These are phyloP conservation scores for Anseranas semipalmata DNA, from an alignment of 2,113 vertebrate species.

Conservation along the genomic window DNA sequence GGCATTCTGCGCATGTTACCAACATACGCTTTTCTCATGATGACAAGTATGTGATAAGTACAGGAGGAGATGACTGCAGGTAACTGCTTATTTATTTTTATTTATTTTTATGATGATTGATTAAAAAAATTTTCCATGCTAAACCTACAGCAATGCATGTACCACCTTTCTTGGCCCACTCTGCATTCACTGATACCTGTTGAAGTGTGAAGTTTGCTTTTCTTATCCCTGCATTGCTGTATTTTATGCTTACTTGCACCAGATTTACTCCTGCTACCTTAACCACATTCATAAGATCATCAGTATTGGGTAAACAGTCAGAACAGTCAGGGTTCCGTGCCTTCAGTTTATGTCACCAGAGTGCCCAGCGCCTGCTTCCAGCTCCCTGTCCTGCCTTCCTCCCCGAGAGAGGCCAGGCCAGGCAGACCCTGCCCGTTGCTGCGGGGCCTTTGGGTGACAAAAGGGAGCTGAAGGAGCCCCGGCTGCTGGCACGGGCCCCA, in stretches of 20 bases:
- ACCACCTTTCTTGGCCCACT: background rate
- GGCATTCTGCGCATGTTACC: slow-evolving; percentile 94
- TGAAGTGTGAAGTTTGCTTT: background rate
- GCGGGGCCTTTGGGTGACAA: background rate
- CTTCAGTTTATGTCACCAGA: background rate
- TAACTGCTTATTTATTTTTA: slow-evolving; percentile 38
- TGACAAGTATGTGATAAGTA: slow-evolving; percentile 91
- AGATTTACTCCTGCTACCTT: rapidly evolving
- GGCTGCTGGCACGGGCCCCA: background rate
- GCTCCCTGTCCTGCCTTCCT: background rate
- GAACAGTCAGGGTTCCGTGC: rapidly evolving
- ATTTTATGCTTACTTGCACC: background rate
- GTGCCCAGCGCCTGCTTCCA: background rate
- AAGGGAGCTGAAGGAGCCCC: background rate
- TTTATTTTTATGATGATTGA: background rate
- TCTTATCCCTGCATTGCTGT: background rate
- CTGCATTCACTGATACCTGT: background rate
- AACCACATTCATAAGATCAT: background rate
- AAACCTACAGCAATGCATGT: background rate
- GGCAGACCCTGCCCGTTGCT: background rate
- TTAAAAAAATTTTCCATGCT: background rate
- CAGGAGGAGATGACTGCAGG: slow-evolving; percentile 96
- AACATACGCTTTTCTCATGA: slow-evolving; percentile 94
- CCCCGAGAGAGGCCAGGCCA: background rate
- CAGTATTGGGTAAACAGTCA: too few species aligned